Evolutionary conservation across 2,888 invertebrate species (phyloP), one percentile per base, ranked within the genome.

Genomic region (Xanthorhoe spadicearia): DNA sequence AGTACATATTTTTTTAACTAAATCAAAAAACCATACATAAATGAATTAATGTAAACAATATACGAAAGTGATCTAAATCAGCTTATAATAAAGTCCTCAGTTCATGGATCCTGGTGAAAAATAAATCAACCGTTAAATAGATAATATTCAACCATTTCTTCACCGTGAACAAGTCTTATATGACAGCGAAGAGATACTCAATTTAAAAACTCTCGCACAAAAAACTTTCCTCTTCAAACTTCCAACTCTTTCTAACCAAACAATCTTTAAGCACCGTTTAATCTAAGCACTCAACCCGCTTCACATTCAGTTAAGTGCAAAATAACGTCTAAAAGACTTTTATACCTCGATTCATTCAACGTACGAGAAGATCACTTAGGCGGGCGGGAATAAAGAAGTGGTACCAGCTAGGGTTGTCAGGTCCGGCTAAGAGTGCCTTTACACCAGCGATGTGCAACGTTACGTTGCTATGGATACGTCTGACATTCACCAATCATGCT

Each of bases 301-400:
- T 74, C 67, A 75, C 72, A 72, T 74, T 67, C 65, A 66, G 70
- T 74, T 77, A 80, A 81, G 73, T 73, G 75, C 67, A 73, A 72
- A 78, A 75, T 70, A 73, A 76, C 77, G 74, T 77, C 69, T 71
- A 71, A 72, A 69, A 76, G 74, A 80, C 74, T 78, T 79, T 79
- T 75, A 74, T 75, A 80, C 81, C 81, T 79, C 75, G 70, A 78
- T 80, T 72, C 74, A 69, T 70, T 69, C 77, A 74, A 71, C 76
- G 78, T 79, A 61, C 66, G 73, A 73, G 68, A 72, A 69, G 76
- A 80, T 77, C 77, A 75, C 77, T 80, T 77, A 72, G 66, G 71
- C 58, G 63, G 65, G 69, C 54, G 60, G 66, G 70, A 70, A 71
- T 72, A 67, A 69, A 53, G 74, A 74, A 70, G 66, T 64, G 66